A percentile compares a stretch with the other conserved stretches of the same genome.
phyloP scores from a whole-genome alignment of 2,113 vertebrate species.

The Diglossa brunneiventris region DNA sequence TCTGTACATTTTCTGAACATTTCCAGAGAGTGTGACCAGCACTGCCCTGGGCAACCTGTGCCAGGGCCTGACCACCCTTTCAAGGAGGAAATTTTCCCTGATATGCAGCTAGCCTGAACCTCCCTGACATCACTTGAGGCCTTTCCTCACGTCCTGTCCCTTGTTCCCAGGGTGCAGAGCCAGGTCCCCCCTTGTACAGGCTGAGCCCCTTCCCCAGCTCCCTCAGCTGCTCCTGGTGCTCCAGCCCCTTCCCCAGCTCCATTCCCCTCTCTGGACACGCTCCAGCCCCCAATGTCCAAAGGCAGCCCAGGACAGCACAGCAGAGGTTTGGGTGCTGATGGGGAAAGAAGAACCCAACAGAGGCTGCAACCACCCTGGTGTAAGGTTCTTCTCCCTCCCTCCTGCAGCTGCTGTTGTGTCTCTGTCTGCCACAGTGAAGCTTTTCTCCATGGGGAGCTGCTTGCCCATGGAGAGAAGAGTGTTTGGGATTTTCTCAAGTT shows the following conservation, averaged over 20 bases:
- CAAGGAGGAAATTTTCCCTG: not conserved
- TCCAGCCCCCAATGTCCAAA: not conserved
- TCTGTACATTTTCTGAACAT: not conserved
- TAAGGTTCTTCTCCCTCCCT: not conserved
- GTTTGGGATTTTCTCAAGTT: not conserved
- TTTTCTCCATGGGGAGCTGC: not conserved
- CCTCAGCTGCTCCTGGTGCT: not conserved
- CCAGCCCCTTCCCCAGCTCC: not conserved
- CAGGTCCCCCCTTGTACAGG: not conserved
- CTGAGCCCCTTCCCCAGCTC: not conserved
- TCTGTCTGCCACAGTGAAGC: accelerated
- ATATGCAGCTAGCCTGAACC: not conserved
- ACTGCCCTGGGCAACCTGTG: not conserved
- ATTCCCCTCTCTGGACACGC: accelerated
- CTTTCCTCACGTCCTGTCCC: not conserved
- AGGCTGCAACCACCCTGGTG: accelerated
- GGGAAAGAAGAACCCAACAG: not conserved
- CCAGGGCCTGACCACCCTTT: not conserved
- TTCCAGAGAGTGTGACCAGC: not conserved
- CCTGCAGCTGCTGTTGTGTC: not conserved
- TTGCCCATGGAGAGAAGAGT: not conserved
- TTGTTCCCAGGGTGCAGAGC: not conserved
- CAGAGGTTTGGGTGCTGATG: not conserved
- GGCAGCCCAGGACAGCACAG: not conserved
- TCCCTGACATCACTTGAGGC: not conserved